Conservation (phyloP, 1,140 invertebrate species). For the Carcinoscorpius rotundicauda region DNA sequence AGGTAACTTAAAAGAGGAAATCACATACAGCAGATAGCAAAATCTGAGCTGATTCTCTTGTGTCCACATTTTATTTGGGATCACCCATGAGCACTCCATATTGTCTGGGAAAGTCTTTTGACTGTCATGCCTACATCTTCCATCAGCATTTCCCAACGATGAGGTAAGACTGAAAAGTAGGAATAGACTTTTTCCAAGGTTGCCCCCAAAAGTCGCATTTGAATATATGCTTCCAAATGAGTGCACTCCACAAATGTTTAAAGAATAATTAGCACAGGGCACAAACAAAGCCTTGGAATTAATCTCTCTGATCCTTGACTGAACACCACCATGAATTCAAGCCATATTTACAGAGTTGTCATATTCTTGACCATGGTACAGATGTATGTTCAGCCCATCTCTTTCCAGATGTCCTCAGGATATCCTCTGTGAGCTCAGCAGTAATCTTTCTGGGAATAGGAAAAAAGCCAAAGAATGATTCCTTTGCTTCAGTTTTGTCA, state of each 20-base stretch:
- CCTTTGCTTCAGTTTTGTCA: constrained; percentile 7
- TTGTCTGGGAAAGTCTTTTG: constrained; percentile 3
- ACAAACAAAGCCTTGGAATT: background rate
- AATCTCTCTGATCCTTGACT: background rate
- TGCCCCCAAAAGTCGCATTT: constrained; percentile 1
- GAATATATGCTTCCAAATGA: constrained; percentile 4
- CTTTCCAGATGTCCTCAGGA: constrained; percentile 8
- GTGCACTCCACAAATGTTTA: background rate
- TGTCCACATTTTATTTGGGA: background rate
- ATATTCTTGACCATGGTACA: constrained; percentile 21
- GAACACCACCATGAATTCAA: constrained; percentile 1
- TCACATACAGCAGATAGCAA: constrained; percentile 3
- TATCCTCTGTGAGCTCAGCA: constrained; percentile 1
- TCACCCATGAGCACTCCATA: constrained; percentile 5
- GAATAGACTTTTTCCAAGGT: constrained; percentile 6
- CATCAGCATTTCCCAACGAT: constrained; percentile 1
- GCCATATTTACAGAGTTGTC: constrained; percentile 23
- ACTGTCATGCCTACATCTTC: constrained; percentile 4
- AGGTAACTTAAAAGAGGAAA: constrained; percentile 4
- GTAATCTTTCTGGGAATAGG: constrained; percentile 7
- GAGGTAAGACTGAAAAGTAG: constrained; percentile 5
- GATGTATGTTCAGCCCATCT: constrained; percentile 11
- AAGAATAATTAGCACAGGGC: background rate
- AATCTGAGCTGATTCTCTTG: constrained; percentile 5
- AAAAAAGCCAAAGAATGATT: constrained; percentile 3